Evolutionary conservation across 92 coral and sea anemone genomes (phyloP), one percentile per base, ranked within the genome.

Genomic region (Porites rus): DNA sequence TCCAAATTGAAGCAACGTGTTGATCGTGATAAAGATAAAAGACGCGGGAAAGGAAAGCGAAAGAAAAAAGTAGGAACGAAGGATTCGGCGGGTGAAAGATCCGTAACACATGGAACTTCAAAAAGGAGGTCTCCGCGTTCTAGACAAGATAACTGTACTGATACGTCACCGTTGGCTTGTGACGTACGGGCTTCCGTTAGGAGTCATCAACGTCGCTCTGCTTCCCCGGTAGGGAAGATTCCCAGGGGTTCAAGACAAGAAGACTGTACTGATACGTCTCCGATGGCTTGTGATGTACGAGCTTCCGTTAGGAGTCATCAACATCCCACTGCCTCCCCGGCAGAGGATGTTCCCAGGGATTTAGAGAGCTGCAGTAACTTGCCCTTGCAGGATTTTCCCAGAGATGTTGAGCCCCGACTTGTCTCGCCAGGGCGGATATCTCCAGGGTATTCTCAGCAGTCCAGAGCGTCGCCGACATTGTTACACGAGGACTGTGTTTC

Each of bases 1-100:
- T 82, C 87, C 16, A 86, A 90, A 70, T 86, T 90, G 25, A 86
- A 86, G 76, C 71, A 65, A 51, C 90, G 87, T 13, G 86, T 65
- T 28, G 67, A 67, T 1, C 78, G 75, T 24, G 75, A 76, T 61
- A 80, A 73, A 58, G 81, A 65, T 31, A 86, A 75, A 43, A 85
- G 59, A 12, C 79, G 58, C 19, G 79, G 54, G 51, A 86, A 75
- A 76, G 69, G 67, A 58, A 85, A 79, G 53, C 14, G 14, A 0
- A 82, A 74, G 43, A 46, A 46, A 19, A 17, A 24, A 14, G 53
- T 79, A 8, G 58, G 31, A 4, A 10, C 43, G 4, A 62, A 61
- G 22, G 52, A 51, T 51, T 61, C 87, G 5, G 8, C 12, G 51
- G 54, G 21, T 54, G 69, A 56, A 59, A 38, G 16, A 2, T 59